Evolutionary conservation across 1,140 invertebrate species (phyloP).

Genomic region (Drosophila lini): DNA sequence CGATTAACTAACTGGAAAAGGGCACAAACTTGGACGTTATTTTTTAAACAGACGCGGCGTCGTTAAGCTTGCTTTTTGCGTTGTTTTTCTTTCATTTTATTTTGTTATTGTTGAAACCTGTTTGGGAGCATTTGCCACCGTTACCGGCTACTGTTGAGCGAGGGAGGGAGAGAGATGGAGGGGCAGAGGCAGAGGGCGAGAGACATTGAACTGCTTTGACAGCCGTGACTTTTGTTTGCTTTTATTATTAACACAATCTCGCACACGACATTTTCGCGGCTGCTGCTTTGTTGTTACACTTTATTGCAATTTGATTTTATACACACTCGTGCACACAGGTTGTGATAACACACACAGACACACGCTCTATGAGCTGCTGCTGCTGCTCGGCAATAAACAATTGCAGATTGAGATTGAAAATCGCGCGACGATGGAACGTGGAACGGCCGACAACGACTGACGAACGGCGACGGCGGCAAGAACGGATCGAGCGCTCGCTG

Average conservation of each 20-base stretch:
- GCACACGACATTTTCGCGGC: constrained; percentile 19
- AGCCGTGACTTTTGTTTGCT: constrained; percentile 76
- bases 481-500: constrained; percentile 71
- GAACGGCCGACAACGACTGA: constrained; percentile 74
- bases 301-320: constrained; percentile 70
- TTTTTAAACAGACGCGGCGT: constrained; percentile 57
- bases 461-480: constrained; percentile 70
- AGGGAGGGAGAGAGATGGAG: constrained; percentile 1
- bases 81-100: constrained; percentile 29
- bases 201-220: constrained; percentile 75
- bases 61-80: constrained; percentile 44
- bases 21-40: constrained; percentile 53
- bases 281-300: constrained; percentile 51
- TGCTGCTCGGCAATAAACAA: constrained; percentile 30
- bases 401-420: constrained; percentile 61
- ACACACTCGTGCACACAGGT: constrained; percentile 39
- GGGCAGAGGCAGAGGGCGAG: constrained; percentile 34
- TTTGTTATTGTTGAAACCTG: constrained; percentile 57
- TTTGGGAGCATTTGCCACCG: constrained; percentile 65
- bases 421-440: constrained; percentile 73
- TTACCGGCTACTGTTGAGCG: constrained; percentile 66
- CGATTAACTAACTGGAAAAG: constrained; percentile 63
- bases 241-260: constrained; percentile 67
- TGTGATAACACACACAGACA: constrained; percentile 63
- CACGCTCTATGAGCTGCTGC: constrained; percentile 28